These are phyloP conservation scores for Ptychodera flava DNA, from an alignment of 35 echinoderm and acorn worm species.

Conservation along the genomic window DNA sequence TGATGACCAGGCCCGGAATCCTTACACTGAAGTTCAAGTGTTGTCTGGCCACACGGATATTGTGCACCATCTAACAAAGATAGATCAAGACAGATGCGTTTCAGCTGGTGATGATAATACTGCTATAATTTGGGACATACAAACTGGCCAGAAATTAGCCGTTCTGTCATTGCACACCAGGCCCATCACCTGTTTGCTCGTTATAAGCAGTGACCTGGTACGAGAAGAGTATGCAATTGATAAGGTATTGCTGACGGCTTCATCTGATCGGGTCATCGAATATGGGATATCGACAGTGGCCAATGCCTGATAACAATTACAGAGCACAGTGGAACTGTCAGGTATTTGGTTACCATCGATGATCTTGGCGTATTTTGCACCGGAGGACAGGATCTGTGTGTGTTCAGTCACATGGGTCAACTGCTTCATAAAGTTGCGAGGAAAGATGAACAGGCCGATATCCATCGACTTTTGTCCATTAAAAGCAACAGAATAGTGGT, in stretches of 20 bases:
- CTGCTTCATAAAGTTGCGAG: neutral
- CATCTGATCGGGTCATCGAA: neutral
- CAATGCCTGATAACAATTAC: neutral
- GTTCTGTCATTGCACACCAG: neutral
- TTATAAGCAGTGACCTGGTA: neutral
- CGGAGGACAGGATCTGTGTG: neutral
- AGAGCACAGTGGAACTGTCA: neutral
- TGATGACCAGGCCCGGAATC: neutral
- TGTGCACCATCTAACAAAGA: neutral
- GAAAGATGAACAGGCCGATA: neutral
- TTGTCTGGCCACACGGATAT: neutral
- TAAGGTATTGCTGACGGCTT: neutral
- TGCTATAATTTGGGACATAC: neutral
- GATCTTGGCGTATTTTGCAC: neutral
- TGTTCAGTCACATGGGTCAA: neutral
- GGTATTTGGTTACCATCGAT: neutral
- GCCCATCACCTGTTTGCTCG: neutral
- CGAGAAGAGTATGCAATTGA: neutral
- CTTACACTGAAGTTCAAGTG: neutral
- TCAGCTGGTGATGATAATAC: neutral
- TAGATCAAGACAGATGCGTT: neutral
- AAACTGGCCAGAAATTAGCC: neutral
- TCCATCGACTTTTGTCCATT: neutral
- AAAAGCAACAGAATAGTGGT: neutral
- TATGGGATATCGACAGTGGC: neutral